Percentiles rank a stretch among this genome's conserved stretches.
Conservation (phyloP, 1,140 invertebrate genomes). For the Hycleus phaleratus region DNA sequence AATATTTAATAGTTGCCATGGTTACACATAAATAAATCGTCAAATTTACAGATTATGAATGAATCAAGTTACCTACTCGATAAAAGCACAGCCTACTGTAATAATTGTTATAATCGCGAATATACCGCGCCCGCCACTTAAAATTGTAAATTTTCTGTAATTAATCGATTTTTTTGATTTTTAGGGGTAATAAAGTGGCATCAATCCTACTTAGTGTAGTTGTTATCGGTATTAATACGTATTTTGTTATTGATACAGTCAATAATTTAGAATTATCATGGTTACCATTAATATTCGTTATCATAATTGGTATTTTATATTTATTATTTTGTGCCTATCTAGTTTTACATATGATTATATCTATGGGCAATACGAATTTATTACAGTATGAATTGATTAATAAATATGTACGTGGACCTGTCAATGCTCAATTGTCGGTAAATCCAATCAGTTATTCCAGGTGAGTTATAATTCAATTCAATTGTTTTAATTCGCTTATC, state of each 20-base stretch:
- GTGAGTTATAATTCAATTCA: constrained; percentile 14
- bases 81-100: too few relatives aligned
- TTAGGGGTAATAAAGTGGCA: constrained; percentile 60
- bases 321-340: constrained; percentile 65
- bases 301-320: constrained; percentile 57
- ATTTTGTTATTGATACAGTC: constrained; percentile 64
- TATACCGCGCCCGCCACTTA: neutral
- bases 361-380: constrained; percentile 51
- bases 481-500: too few relatives aligned
- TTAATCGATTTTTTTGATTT: constrained; percentile 22
- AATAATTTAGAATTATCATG: constrained; percentile 43
- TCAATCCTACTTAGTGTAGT: constrained; percentile 57
- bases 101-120: too few relatives aligned
- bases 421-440: constrained; percentile 19
- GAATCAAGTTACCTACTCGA: too few relatives aligned
- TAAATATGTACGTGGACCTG: constrained; percentile 32
- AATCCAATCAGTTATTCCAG: constrained; percentile 31
- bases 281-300: constrained; percentile 46
- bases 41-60: too few relatives aligned
- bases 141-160: neutral
- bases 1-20: too few relatives aligned
- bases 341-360: constrained; percentile 59
- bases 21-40: too few relatives aligned
- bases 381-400: constrained; percentile 33
- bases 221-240: constrained; percentile 77